Evolutionary conservation across 1,140 invertebrate genomes (phyloP), one percentile per base, ranked within the genome.

Genomic region (Aphelenchoides avenae): DNA sequence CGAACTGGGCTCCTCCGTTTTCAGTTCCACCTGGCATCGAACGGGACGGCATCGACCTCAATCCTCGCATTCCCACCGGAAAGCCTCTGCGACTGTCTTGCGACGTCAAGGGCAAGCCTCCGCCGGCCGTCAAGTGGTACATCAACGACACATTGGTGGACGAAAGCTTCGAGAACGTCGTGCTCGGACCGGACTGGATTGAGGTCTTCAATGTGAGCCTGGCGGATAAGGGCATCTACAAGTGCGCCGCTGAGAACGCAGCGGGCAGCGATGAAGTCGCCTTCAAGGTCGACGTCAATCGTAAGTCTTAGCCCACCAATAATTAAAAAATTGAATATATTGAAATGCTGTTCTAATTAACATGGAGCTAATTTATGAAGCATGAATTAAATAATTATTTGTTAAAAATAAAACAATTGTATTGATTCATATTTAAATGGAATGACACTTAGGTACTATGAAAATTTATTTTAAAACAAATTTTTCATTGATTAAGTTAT

Each of bases 21-120:
- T 47, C 48, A 70, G 72, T 75, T 7, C 72, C 72, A 15, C 73
- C 72, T n/a, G 34, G 53, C 18, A 74, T 74, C 37, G 49, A 70
- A 34, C 51, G 66, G 22, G 66, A 74, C 36, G 44, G 41, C 26
- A 52, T 72, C 9, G 67, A 75, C 11, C 43, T 71, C 57, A 67
- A 66, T 33, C 69, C 62, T 18, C 57, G 59, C 41, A 51, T 73
- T 11, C 69, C 67, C 9, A 34, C 69, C n/a, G 70, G 70, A 5
- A 58, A 70, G 34, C 60, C 55, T 4, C 36, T 76, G 0, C 70
- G 57, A 6, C 48, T 74, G 7, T 58, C 53, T 11, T 74, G 72
- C 43, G 68, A 71, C n/a, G 72, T 57, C 3, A 52, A 44, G 15
- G 72, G 70, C 37, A 75, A 74, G 51, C 72, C 72, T n/a, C 20